phyloP scores from a whole-genome alignment of 2,113 vertebrate genomes.

The Tyto alba region DNA sequence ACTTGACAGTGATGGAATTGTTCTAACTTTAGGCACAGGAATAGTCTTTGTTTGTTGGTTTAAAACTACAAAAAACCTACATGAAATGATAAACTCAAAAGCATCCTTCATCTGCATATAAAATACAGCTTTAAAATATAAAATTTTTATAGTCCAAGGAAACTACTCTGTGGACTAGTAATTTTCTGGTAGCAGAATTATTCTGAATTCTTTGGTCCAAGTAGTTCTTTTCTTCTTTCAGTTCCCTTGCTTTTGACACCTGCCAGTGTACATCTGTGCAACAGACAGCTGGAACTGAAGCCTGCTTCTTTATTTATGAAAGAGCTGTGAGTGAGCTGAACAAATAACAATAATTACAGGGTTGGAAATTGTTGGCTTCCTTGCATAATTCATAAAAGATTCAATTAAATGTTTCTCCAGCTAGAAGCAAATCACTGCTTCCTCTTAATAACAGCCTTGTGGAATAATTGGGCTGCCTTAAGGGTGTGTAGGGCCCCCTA shows the following conservation, averaged over 20 bases:
- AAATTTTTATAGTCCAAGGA: background rate
- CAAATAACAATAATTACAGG: background rate
- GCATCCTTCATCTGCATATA: background rate
- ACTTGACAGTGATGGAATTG: background rate
- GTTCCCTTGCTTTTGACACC: background rate
- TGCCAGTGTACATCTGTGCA: background rate
- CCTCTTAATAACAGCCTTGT: background rate
- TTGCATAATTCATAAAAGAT: background rate
- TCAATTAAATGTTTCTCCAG: background rate
- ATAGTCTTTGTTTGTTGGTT: background rate
- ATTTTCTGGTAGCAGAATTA: background rate
- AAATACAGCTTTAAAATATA: background rate
- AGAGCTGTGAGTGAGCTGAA: background rate
- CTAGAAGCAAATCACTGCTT: background rate
- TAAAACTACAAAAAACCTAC: background rate
- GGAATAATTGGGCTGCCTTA: background rate
- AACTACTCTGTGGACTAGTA: background rate
- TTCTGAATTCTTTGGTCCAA: background rate
- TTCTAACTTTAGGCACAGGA: background rate
- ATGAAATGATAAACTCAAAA: background rate
- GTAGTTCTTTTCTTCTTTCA: background rate
- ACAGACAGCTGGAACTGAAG: background rate
- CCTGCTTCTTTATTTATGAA: background rate
- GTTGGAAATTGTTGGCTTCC: background rate
- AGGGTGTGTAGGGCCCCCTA: background rate